Evolutionary conservation across 1,140 invertebrate genomes (phyloP), one percentile per base, ranked within the genome.

Genomic region (Myzus persicae): DNA sequence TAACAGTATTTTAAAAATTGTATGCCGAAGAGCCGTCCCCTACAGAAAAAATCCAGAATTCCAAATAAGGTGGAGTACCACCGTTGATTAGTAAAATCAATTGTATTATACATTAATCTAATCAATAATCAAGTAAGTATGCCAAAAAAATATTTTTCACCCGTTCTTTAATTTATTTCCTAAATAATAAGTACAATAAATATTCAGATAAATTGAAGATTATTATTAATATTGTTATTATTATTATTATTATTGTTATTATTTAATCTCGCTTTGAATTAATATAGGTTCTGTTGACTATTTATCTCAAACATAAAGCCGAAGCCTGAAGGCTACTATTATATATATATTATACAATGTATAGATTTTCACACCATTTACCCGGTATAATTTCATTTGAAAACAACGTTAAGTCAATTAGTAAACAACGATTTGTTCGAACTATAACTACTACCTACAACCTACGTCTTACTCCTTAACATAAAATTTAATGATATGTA

Each of bases 331-430:
- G 46, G 46, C 46, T 51, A 51, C 38, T 48, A 36, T 48, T 31
- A 36, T 44, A 42, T 38, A 24, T 40, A 38, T 24, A 9, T 1
- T 46, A 46, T 85, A 44, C n/a, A 48, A 6, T 48, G 36, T 51
- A 89, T 51, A 38, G 36, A 38, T 89, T n/a, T 89, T 89, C 20
- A 89, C 87, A 51, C 46, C n/a, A 24, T 89, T 88, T 48, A 38
- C n/a, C 51, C 46, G 11, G 87, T 38, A 51, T 48, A 89, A 89
- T 89, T 51, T 38, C 20, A 38, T 89, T 89, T 51, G 7, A 38
- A 89, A 51, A 48, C 31, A 88, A 44, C 5, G n/a, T 36, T 36
- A 20, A 36, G 31, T 22, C 22, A 88, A 88, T 88, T 46, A 7
- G 18, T 5, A 36, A 88, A 22, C 44, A 51, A 46, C 9, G 11